Evolutionary conservation across 92 coral and sea anemone species (phyloP).

Genomic region (Phymanthus crucifer): DNA sequence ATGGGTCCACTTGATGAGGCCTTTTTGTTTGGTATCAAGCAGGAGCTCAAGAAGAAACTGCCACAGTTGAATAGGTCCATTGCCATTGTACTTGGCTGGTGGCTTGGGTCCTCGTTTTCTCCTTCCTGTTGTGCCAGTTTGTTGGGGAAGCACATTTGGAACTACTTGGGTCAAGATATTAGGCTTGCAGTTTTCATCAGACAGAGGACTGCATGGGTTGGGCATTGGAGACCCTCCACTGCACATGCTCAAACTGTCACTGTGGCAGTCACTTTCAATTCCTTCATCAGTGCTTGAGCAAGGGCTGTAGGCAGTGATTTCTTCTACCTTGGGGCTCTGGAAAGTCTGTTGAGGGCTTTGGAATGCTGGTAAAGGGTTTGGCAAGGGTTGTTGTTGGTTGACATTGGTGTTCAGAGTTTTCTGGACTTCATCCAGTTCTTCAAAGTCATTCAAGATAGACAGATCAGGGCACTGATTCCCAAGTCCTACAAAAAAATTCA

Average conservation of each 20-base stretch:
- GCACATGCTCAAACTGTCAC: conserved; percentile 12
- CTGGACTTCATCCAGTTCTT: conserved; percentile 1
- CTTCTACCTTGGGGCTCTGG: not conserved
- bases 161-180: conserved; percentile 11
- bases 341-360: not conserved
- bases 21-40: conserved; percentile 15
- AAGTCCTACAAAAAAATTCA: not conserved
- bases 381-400: conserved; percentile 2
- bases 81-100: conserved; percentile 70
- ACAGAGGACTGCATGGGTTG: conserved; percentile 7
- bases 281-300: conserved; percentile 15
- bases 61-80: conserved; percentile 96
- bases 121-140: conserved; percentile 22
- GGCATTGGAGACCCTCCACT: conserved; percentile 36
- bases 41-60: conserved; percentile 86
- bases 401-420: not conserved
- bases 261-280: conserved; percentile 11
- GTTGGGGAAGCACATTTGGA: conserved; percentile 7
- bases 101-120: conserved; percentile 85
- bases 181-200: conserved; percentile 8
- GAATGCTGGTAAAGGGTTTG: not conserved
- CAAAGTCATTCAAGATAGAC: conserved; percentile 36
- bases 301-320: conserved; percentile 14
- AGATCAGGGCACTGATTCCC: conserved; percentile 32
- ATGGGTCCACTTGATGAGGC: conserved; percentile 80